These are phyloP conservation scores for Notothenia coriiceps DNA, from an alignment of 2,113 vertebrate genomes.

Conservation along the genomic window DNA sequence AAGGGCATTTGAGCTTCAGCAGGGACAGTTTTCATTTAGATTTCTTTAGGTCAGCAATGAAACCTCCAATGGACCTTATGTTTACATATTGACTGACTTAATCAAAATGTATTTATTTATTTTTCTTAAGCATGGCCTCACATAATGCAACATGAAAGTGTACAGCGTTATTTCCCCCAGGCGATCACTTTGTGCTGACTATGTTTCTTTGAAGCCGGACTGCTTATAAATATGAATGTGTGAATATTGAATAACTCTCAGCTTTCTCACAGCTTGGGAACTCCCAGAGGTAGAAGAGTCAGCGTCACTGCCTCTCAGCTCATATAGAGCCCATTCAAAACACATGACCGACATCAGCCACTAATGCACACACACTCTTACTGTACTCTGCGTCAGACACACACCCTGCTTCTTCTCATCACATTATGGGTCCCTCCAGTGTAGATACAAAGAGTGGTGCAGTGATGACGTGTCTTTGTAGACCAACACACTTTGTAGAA, in stretches of 20 bases:
- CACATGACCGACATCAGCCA: not conserved
- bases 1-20: not conserved
- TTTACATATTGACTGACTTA: not conserved
- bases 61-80: not conserved
- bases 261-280: not conserved
- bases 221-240: slow-evolving; percentile 34
- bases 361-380: slow-evolving; percentile 2
- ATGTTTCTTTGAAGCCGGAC: not conserved
- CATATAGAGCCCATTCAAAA: not conserved
- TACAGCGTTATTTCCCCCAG: not conserved
- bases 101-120: not conserved
- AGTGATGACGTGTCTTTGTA: too few relatives aligned
- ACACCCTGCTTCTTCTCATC: not conserved
- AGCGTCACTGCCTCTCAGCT: not conserved
- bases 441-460: not conserved
- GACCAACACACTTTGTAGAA: too few relatives aligned
- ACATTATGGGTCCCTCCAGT: not conserved
- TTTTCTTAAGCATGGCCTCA: not conserved
- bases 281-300: slow-evolving; percentile 1
- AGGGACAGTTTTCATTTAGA: too few relatives aligned
- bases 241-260: slow-evolving; percentile 46
- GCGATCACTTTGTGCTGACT: slow-evolving; percentile 26
- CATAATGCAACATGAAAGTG: not conserved
- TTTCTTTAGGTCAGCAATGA: not conserved
- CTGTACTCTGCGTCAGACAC: not conserved